These are phyloP conservation scores for Drosophila limbata DNA, from an alignment of 2,888 invertebrate species.

Conservation along the genomic window DNA sequence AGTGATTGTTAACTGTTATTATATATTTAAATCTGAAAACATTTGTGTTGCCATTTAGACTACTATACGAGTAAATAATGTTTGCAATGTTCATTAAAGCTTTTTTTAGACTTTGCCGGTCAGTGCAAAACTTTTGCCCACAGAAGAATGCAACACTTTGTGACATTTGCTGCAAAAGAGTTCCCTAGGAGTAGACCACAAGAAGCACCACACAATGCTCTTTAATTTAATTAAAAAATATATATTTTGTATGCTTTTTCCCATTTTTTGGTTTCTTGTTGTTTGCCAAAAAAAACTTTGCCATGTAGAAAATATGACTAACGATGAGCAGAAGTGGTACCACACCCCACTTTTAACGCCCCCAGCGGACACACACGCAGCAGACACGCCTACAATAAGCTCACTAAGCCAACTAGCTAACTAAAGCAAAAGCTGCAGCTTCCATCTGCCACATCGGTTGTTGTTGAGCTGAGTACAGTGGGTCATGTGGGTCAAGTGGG, in stretches of 20 bases:
- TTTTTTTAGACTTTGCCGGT: conserved; percentile 27
- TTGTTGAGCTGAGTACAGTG: conserved; percentile 29
- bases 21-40: neutral
- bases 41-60: neutral
- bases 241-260: conserved; percentile 10
- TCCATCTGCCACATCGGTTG: conserved; percentile 43
- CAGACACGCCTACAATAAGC: conserved; percentile 59
- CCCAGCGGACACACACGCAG: conserved; percentile 22
- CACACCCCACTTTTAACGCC: conserved; percentile 4
- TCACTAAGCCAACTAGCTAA: conserved; percentile 31
- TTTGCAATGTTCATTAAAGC: neutral
- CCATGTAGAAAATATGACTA: conserved; percentile 67
- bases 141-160: conserved; percentile 62
- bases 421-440: conserved; percentile 24
- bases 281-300: conserved; percentile 57
- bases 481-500: conserved; percentile 80
- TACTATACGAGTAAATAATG: neutral
- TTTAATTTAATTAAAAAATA: conserved; percentile 76
- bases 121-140: conserved; percentile 38
- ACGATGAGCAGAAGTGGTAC: conserved; percentile 66
- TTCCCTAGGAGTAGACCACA: conserved; percentile 16
- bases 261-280: conserved; percentile 34
- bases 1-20: neutral
- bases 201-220: conserved; percentile 50
- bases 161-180: conserved; percentile 20